Evolutionary conservation across 2,113 vertebrate genomes (phyloP), one percentile per base, ranked within the genome.

Genomic region (Oplegnathus fasciatus): DNA sequence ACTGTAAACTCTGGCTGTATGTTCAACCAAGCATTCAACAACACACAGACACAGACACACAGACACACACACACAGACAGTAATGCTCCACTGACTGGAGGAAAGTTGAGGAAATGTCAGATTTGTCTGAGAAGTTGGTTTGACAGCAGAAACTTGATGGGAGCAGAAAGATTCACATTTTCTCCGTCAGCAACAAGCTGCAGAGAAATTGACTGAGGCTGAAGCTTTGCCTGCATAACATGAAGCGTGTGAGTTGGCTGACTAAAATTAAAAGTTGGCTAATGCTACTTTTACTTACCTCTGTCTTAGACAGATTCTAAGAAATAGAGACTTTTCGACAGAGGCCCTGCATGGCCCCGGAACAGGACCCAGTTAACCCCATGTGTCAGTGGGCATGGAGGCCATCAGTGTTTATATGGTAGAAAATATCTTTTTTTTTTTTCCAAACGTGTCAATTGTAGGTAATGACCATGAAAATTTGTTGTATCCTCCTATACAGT

Each of bases 91-190:
- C 28, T 52, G 70, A 82, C 44, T 70, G 80, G 34, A 82, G 84
- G 62, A 80, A 86, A 87, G 82, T 86, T 80, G 70, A 73, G 54
- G 74, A 82, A 86, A 92, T 76, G 85, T 88, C 85, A 91, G 58
- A 86, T 86, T 92, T 91, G 89, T 89, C 64, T 86, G 69, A 85
- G 78, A 88, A 88, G 78, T 85, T 85, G 81, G 84, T 82, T 81
- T 86, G 73, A 86, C 86, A 54, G 87, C 75, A 75, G 44, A 67
- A 85, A 73, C 34, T 81, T 58, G 50, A 77, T 37, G 46, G 54
- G 57, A 68, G 58, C 24, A 55, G 71, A 61, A 55, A 67, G 32
- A 79, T 85, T 70, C 69, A 65, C 46, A 75, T 68, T 88, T 78
- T 74, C 64, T 84, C 46, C 65, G 55, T 71, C 67, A 40, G 84